Conservation (phyloP, 2,113 vertebrate species). For the Pica pica region DNA sequence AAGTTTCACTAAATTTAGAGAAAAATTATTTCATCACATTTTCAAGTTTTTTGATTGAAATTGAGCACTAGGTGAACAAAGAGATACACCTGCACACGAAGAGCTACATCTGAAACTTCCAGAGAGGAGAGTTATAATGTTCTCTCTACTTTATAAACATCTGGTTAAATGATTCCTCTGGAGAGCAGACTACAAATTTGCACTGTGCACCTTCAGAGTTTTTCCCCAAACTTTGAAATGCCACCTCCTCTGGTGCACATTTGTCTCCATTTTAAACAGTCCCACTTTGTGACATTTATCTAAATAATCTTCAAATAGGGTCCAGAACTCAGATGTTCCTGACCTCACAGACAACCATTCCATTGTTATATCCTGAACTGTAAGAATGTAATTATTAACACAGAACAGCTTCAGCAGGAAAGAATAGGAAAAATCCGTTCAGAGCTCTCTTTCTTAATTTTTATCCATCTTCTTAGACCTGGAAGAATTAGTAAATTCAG, state of each 20-base stretch:
- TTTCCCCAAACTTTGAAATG: not conserved
- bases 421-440: not conserved
- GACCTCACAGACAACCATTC: not conserved
- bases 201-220: not conserved
- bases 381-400: not conserved
- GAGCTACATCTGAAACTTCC: not conserved
- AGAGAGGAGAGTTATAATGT: not conserved
- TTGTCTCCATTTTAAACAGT: not conserved
- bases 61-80: not conserved
- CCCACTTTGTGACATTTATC: not conserved
- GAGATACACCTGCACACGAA: not conserved
- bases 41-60: not conserved
- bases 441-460: not conserved
- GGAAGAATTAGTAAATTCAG: not conserved
- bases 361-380: not conserved
- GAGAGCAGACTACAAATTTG: fast-evolving
- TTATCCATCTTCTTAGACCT: not conserved
- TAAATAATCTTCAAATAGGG: not conserved
- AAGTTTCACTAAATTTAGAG: not conserved
- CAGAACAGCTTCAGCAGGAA: not conserved
- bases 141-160: not conserved
- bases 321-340: not conserved
- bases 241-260: not conserved
- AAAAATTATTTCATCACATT: not conserved
- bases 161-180: not conserved